Evolutionary conservation across 2,797 vertebrate species (phyloP), one percentile per base, ranked within the genome.

Genomic region (Rhinoraja longicauda): DNA sequence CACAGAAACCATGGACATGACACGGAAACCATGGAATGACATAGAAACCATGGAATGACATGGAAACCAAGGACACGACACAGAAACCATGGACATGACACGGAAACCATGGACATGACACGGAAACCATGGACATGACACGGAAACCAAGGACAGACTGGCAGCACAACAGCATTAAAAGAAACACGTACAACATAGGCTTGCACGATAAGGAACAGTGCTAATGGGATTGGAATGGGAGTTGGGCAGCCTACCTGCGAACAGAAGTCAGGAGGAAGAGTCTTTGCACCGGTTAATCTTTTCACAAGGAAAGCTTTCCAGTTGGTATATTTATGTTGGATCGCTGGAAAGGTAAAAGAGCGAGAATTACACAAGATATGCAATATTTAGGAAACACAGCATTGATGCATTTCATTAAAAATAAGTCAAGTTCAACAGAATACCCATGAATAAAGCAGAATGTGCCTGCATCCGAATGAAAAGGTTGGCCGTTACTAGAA

Each of bases 281-380:
- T 99, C 98, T 99, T 99, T 96, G 98, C 98, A 97, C 99, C 99
- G 96, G 99, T 99, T 95, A 99, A 98, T 96, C 98, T 97, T 96
- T 99, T 99, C 95, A 99, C 98, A 93, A 99, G 97, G 97, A 99
- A 98, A 94, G 96, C 96, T 97, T 99, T 99, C 99, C 99, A 99
- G 97, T 99, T 99, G 94, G 98, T 97, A 95, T 97, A 99, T 95
- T 99, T 99, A 96, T 99, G 98, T 95, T 99, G 98, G 96, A 99
- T 99, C 94, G 97, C 99, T 99, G 94, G 95, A 94, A 95, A 94
- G 91, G 94, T 73, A 95, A 94, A 92, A 94, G 95, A 93, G 32
- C 93, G 86, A 82, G 39, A 91, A 73, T 73, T 73, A 72, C 12
- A 53, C 36, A 53, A 24, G 39, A 73, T 5, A 26, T 1, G 24